Evolutionary conservation across 2,888 invertebrate genomes (phyloP).

Genomic region (Rosalia funebris): DNA sequence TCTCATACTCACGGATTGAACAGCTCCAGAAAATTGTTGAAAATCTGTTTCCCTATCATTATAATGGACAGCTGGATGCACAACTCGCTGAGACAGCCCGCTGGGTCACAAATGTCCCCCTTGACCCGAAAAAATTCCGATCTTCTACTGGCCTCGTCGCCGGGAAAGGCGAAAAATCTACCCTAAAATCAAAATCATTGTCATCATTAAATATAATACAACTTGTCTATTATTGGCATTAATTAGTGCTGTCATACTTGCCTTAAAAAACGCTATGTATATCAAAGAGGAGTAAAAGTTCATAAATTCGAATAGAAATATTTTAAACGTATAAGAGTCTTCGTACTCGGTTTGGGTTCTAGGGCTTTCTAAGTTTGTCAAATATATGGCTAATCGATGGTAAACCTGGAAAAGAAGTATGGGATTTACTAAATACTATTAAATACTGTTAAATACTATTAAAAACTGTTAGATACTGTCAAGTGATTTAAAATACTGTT

Average conservation of each 20-base stretch:
- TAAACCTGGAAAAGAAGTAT: constrained; percentile 72
- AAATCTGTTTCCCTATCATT: constrained; percentile 94
- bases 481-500: no score
- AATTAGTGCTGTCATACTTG: constrained; percentile 59
- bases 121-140: constrained; percentile 83
- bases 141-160: constrained; percentile 78
- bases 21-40: constrained; percentile 92
- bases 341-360: constrained; percentile 97
- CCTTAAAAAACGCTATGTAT: constrained; percentile 98
- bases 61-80: constrained; percentile 95
- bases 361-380: constrained; percentile 93
- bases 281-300: constrained; percentile 99
- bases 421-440: no score
- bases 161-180: constrained; percentile 88
- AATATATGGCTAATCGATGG: constrained; percentile 82
- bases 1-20: constrained; percentile 87
- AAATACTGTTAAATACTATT: no score
- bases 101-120: constrained; percentile 88
- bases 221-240: neutral
- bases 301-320: constrained; percentile 98
- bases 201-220: neutral
- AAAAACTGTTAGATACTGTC: no score
- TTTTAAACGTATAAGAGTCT: constrained; percentile 96
- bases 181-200: constrained; percentile 67
- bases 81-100: constrained; percentile 92